Percentiles rank a stretch among this genome's conserved stretches.
These are phyloP conservation scores for Zygaena filipendulae DNA, from an alignment of 2,888 invertebrate species.

Conservation along the genomic window DNA sequence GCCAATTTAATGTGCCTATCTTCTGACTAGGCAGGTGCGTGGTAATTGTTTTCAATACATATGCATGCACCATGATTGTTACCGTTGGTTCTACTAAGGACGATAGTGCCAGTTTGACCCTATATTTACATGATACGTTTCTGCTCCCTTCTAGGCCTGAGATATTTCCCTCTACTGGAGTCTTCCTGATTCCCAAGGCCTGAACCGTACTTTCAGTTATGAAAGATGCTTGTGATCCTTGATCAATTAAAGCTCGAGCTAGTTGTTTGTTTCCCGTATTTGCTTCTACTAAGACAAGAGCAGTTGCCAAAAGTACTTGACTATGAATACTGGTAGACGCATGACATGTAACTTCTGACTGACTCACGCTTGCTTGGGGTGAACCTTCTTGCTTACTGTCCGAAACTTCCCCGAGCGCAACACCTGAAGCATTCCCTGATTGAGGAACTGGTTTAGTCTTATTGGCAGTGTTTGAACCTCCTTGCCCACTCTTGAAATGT, in stretches of 20 bases:
- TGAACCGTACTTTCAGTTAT: slow-evolving; percentile 17
- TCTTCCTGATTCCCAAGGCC: slow-evolving; percentile 11
- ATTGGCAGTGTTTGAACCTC: too few species aligned
- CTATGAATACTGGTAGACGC: slow-evolving; percentile 2
- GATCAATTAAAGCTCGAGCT: slow-evolving; percentile 18
- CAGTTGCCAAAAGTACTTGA: slow-evolving; percentile 18
- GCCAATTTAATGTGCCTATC: too few species aligned
- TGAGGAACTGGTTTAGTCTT: too few species aligned
- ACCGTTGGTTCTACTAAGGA: slow-evolving; percentile 1
- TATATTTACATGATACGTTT: slow-evolving; percentile 2
- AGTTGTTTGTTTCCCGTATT: slow-evolving; percentile 6
- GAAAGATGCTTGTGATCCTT: slow-evolving; percentile 19
- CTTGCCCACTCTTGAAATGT: too few species aligned
- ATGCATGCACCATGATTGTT: slow-evolving; percentile 2
- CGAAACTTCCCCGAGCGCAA: too few species aligned
- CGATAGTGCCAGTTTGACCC: slow-evolving; percentile 2
- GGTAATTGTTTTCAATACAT: slow-evolving; percentile 3
- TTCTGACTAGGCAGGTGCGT: too few species aligned
- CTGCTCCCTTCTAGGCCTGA: slow-evolving; percentile 15
- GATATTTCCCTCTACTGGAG: slow-evolving; percentile 3
- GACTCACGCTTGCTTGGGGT: slow-evolving; percentile 11
- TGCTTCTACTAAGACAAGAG: slow-evolving; percentile 13
- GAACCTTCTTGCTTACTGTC: too few species aligned
- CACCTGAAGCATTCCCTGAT: too few species aligned
- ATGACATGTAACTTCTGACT: background rate